Evolutionary conservation across 2,113 vertebrate species (phyloP).

Genomic region (Saimiri boliviensis): DNA sequence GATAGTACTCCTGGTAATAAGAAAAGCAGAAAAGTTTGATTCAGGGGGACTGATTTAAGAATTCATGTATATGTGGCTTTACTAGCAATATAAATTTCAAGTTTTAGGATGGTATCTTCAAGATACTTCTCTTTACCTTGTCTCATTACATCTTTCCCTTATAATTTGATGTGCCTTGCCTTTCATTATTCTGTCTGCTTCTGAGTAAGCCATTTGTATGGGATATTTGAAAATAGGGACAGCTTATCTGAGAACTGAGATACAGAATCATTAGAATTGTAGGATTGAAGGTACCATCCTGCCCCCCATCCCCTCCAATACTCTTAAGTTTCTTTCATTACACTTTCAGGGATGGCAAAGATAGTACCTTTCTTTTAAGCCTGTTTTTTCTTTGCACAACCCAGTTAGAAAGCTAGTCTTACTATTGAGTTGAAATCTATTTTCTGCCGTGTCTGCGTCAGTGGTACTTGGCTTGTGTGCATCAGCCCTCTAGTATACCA

Average conservation of each 20-base stretch:
- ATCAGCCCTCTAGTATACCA: not conserved
- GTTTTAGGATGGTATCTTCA: not conserved
- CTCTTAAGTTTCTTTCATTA: not conserved
- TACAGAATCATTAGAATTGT: not conserved
- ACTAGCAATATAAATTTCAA: not conserved
- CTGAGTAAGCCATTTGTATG: not conserved
- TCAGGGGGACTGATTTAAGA: not conserved
- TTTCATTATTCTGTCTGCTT: not conserved
- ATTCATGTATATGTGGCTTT: not conserved
- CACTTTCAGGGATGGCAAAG: not conserved
- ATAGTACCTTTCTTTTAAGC: not conserved
- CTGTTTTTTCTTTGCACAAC: not conserved
- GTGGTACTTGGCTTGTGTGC: not conserved
- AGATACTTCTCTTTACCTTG: not conserved
- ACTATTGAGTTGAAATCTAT: not conserved
- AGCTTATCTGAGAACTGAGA: not conserved
- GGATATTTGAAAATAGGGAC: slow-evolving; percentile 10
- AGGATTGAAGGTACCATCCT: not conserved
- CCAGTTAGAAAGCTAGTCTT: slow-evolving; percentile 4
- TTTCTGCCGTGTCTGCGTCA: not conserved
- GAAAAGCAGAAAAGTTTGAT: not conserved
- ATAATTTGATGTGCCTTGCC: not conserved
- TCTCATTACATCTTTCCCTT: not conserved
- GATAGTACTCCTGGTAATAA: not conserved
- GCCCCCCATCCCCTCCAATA: not conserved